Conservation (phyloP, 2,797 vertebrate species). For the Channa striata region DNA sequence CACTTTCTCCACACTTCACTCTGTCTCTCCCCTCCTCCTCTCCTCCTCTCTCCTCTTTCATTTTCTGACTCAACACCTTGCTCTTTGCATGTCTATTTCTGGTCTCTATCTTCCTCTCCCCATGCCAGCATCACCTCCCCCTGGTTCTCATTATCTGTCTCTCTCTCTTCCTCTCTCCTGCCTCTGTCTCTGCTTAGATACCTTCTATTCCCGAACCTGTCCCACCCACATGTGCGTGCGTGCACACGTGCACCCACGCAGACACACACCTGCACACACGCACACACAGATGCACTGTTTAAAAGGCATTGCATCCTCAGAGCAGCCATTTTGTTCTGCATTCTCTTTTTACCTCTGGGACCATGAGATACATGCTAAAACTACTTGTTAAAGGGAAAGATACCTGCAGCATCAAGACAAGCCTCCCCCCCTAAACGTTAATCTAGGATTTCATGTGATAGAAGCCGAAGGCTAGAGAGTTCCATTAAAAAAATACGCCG, state of each 20-base stretch:
- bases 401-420: constrained; percentile 24
- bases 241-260: constrained; percentile 35
- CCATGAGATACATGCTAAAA: constrained; percentile 37
- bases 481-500: not conserved
- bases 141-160: constrained; percentile 85
- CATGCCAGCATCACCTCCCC: constrained; percentile 80
- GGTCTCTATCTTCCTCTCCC: constrained; percentile 75
- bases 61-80: constrained; percentile 87
- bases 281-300: constrained; percentile 24
- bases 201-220: constrained; percentile 71
- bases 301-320: constrained; percentile 35
- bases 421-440: constrained; percentile 1
- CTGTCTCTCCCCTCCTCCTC: constrained; percentile 34
- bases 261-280: constrained; percentile 18
- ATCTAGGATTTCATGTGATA: constrained; percentile 30
- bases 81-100: constrained; percentile 83
- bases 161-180: constrained; percentile 72
- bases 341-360: constrained; percentile 36
- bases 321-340: constrained; percentile 37
- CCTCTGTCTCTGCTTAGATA: constrained; percentile 76
- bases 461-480: not conserved
- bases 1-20: constrained; percentile 34
- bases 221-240: constrained; percentile 69
- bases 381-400: constrained; percentile 37
- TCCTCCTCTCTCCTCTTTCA: constrained; percentile 64